These are phyloP conservation scores for Apodemia mormo DNA, from an alignment of 2,888 invertebrate genomes.

Conservation along the genomic window DNA sequence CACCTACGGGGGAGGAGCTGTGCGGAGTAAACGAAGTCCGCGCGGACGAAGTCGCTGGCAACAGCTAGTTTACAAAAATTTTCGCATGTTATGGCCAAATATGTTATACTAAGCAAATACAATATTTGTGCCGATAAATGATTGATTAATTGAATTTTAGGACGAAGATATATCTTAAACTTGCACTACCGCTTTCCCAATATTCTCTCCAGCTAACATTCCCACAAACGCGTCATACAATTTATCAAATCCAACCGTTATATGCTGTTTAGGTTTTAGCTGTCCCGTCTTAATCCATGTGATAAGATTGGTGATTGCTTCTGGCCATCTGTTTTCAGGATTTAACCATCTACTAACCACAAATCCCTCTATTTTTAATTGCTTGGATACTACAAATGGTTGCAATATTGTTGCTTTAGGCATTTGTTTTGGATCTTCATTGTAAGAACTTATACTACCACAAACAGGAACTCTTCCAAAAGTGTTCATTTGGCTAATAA, in stretches of 20 bases:
- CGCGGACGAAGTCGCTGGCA: no score
- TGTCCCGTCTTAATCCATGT: slow-evolving; percentile 83
- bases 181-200: slow-evolving; percentile 42
- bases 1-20: no score
- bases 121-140: no score
- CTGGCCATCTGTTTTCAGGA: slow-evolving; percentile 63
- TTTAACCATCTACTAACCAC: slow-evolving; percentile 61
- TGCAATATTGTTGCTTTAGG: slow-evolving; percentile 59
- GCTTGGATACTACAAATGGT: slow-evolving; percentile 69
- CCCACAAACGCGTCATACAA: slow-evolving; percentile 80
- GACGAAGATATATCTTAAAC: no score
- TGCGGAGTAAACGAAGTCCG: no score
- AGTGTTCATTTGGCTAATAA: no score
- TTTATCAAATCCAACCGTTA: slow-evolving; percentile 84
- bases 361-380: slow-evolving; percentile 83
- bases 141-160: no score
- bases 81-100: no score
- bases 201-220: slow-evolving; percentile 72
- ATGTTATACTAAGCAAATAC: no score
- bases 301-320: no score
- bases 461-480: slow-evolving; percentile 78
- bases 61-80: no score
- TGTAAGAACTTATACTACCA: slow-evolving; percentile 83
- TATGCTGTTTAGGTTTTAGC: slow-evolving; percentile 81
- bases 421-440: slow-evolving; percentile 56